A percentile compares a stretch with the other conserved stretches of the same genome.
These are phyloP conservation scores for Corythaixoides concolor DNA, from an alignment of 2,113 vertebrate genomes.

Conservation along the genomic window DNA sequence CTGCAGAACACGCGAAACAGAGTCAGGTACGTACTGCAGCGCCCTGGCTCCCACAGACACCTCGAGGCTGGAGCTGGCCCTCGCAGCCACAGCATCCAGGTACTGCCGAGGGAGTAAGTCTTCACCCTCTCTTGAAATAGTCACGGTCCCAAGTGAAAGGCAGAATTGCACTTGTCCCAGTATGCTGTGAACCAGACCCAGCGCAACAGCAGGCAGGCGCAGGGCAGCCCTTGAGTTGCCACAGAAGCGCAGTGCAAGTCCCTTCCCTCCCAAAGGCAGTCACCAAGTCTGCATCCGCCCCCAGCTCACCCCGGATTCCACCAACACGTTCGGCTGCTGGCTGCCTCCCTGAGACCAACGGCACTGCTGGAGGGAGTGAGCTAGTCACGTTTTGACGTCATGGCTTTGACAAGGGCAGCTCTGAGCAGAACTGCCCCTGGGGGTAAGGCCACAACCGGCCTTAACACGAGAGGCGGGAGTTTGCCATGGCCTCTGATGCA, in stretches of 20 bases:
- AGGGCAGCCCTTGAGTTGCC: neutral
- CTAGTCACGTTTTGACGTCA: rapidly evolving
- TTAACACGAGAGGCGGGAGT: neutral
- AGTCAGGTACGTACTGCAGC: neutral
- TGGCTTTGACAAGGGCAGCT: neutral
- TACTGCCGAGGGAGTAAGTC: rapidly evolving
- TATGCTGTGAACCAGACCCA: neutral
- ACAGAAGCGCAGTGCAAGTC: rapidly evolving
- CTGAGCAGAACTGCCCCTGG: neutral
- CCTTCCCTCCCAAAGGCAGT: neutral
- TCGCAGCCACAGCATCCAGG: neutral
- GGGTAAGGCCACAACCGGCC: neutral
- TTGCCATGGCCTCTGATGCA: rapidly evolving
- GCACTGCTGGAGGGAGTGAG: neutral
- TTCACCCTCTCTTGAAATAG: rapidly evolving
- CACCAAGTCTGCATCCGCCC: neutral
- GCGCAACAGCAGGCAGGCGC: neutral
- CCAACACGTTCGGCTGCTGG: neutral
- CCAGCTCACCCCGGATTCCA: neutral
- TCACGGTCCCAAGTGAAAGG: neutral
- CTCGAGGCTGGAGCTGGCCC: neutral
- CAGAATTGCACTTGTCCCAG: neutral
- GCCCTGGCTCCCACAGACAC: neutral
- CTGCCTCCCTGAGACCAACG: neutral
- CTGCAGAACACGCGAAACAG: neutral